phyloP scores from a whole-genome alignment of 2,888 invertebrate species.

The Deilephila porcellus region DNA sequence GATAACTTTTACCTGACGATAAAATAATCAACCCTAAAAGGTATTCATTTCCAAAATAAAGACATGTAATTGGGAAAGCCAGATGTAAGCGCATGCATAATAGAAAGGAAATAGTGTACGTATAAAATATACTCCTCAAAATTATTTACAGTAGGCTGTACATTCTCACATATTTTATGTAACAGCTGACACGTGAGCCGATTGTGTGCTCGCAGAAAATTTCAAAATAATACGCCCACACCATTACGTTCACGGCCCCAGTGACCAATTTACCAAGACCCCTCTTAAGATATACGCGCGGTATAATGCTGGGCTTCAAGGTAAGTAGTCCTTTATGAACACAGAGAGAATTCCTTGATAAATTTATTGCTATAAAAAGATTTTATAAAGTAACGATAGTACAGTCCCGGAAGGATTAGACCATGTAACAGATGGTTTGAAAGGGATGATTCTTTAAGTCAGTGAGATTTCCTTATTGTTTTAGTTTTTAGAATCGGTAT shows the following conservation, averaged over 20 bases:
- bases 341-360: background rate
- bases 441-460: too few relatives aligned
- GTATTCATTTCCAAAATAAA: too few relatives aligned
- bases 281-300: background rate
- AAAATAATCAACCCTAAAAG: background rate
- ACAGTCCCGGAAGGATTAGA: too few relatives aligned
- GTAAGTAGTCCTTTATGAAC: background rate
- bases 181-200: background rate
- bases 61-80: too few relatives aligned
- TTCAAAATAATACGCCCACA: slow-evolving; percentile 20
- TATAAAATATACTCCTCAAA: background rate
- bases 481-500: too few relatives aligned
- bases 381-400: too few relatives aligned
- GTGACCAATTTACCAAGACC: slow-evolving; percentile 9
- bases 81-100: too few relatives aligned
- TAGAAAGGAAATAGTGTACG: background rate
- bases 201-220: slow-evolving; percentile 9
- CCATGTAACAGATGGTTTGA: too few relatives aligned
- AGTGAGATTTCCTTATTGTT: too few relatives aligned
- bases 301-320: background rate
- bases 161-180: slow-evolving; percentile 15
- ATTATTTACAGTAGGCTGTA: background rate
- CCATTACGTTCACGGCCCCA: background rate
- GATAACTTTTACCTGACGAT: background rate
- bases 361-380: too few relatives aligned